Evolutionary conservation across 2,888 invertebrate species (phyloP), one percentile per base, ranked within the genome.

Genomic region (Latheticus oryzae): DNA sequence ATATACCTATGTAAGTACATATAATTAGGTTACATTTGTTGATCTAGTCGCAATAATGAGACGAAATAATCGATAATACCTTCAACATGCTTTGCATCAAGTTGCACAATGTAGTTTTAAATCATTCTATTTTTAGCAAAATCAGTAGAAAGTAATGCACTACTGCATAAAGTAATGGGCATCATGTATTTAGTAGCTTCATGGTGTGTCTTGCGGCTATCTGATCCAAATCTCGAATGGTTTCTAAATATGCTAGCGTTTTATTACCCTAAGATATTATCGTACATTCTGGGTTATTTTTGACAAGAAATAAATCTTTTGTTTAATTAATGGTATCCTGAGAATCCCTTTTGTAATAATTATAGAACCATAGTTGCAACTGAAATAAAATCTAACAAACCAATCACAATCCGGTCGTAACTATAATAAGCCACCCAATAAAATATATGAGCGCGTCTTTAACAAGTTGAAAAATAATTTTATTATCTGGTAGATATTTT

Each of bases 241-340:
- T 71, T 74, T 58, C 54, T 76, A 76, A 77, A 77, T 76, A 76
- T 76, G 76, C 73, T 74, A 71, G 75, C 75, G 75, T 75, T 77
- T 78, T 77, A 77, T 76, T 75, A 73, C 74, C 56, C 16, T 21
- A 13, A 68, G 77, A 78, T 77, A 73, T 75, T 76, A 78, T 78
- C 78, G 69, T 71, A 65, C 57, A 74, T 70, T 71, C 73, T 69
- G 76, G 74, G 76, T 73, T 78, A 78, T 75, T 77, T 77, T 75
- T 74, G 77, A 77, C 73, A 68, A 71, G 63, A 71, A 69, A 77
- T 77, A 78, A 77, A 78, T 78, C 77, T 77, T 73, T 68, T 68
- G 72, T 72, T 73, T 77, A 77, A 78, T 76, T 77, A 78, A 78
- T 76, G 75, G 50, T 42, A 61, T 58, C 45, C 5, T 26, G 28